Evolutionary conservation across 2,797 vertebrate genomes (phyloP).

Genomic region (Rhincodon typus): DNA sequence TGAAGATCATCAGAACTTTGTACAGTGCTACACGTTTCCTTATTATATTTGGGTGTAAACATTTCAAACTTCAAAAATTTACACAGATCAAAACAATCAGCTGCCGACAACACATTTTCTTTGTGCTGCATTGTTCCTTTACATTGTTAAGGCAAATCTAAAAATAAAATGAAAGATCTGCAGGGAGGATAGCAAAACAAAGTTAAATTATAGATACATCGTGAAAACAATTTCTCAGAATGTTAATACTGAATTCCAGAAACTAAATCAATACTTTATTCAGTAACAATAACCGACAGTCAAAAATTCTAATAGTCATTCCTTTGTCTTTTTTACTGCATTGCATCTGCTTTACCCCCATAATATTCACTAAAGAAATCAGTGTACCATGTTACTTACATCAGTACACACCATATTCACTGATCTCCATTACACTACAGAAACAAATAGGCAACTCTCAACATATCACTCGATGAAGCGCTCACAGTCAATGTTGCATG

Average conservation of each 20-base stretch:
- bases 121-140: background rate
- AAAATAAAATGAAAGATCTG: background rate
- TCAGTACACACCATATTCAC: background rate
- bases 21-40: background rate
- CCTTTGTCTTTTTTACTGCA: background rate
- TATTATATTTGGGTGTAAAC: background rate
- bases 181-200: background rate
- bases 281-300: background rate
- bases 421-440: background rate
- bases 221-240: background rate
- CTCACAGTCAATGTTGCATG: background rate
- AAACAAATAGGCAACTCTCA: background rate
- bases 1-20: background rate
- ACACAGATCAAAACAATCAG: background rate
- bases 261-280: background rate
- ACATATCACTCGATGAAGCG: background rate
- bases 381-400: background rate
- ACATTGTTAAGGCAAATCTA: background rate
- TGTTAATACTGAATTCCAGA: background rate
- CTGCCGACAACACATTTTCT: background rate
- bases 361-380: background rate
- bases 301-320: background rate
- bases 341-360: background rate
- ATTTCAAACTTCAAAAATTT: background rate
- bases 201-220: background rate